Percentiles rank a stretch among this genome's conserved stretches.
Evolutionary conservation across 1,140 invertebrate species (phyloP).

Genomic region (Hesperophylax magnus): DNA sequence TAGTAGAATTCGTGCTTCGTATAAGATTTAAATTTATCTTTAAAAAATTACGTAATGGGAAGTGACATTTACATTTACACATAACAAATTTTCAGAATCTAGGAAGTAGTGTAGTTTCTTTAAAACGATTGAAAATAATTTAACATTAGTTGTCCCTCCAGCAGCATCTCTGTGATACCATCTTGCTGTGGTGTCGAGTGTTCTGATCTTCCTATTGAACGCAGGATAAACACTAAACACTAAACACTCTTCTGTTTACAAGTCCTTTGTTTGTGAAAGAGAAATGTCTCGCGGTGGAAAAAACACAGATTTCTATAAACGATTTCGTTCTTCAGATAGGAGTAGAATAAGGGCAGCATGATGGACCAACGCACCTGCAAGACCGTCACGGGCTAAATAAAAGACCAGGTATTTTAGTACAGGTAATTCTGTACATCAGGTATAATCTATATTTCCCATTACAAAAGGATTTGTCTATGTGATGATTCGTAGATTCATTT

Average conservation of each 20-base stretch:
- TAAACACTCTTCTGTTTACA: conserved; percentile 46
- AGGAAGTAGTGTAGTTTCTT: neutral
- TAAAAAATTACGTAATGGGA: too few species aligned
- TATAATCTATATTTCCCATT: conserved; percentile 4
- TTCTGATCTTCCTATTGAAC: conserved; percentile 26
- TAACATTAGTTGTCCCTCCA: neutral
- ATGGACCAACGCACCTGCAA: conserved; percentile 44
- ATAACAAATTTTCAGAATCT: too few species aligned
- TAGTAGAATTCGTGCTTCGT: too few species aligned
- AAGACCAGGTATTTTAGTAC: conserved; percentile 32
- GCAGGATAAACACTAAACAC: neutral
- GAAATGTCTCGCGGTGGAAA: conserved; percentile 51
- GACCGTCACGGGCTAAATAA: neutral
- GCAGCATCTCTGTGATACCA: neutral
- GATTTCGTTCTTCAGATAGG: conserved; percentile 45
- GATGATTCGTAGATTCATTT: neutral
- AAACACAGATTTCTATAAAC: conserved; percentile 52
- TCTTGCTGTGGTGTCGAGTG: neutral
- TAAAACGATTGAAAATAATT: neutral
- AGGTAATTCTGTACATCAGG: conserved; percentile 27
- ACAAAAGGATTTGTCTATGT: neutral
- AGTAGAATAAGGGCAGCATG: conserved; percentile 32
- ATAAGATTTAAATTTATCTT: too few species aligned
- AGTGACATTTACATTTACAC: too few species aligned
- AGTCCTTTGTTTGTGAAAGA: conserved; percentile 41